These are phyloP conservation scores for Apostichopus leukothele DNA, from an alignment of 53 echinoderm and acorn worm genomes.

Conservation along the genomic window DNA sequence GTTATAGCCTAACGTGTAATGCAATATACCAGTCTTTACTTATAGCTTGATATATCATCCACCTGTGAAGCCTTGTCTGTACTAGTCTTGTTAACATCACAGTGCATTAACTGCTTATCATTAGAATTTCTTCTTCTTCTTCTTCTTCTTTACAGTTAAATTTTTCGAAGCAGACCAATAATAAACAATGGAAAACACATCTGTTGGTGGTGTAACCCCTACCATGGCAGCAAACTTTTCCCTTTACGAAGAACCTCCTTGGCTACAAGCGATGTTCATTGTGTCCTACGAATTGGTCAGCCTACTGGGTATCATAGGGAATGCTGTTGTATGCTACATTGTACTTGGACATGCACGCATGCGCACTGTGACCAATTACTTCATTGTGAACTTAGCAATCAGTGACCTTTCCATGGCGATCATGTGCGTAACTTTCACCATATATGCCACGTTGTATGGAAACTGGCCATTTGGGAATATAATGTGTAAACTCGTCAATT, in stretches of 20 bases:
- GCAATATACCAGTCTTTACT: too few relatives aligned
- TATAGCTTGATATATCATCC: too few relatives aligned
- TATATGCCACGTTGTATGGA: constrained; percentile 82
- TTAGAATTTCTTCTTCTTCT: background rate
- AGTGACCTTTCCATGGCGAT: constrained; percentile 88
- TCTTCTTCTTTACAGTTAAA: background rate
- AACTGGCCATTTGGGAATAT: constrained; percentile 84
- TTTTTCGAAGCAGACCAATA: background rate
- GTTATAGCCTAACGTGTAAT: too few relatives aligned
- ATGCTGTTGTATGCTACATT: constrained; percentile 87
- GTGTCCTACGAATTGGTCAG: constrained; percentile 68
- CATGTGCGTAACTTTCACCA: constrained; percentile 83
- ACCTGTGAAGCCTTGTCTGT: too few relatives aligned
- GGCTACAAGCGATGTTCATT: constrained; percentile 82
- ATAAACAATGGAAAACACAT: background rate
- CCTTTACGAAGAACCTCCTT: constrained; percentile 59
- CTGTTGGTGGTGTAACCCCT: background rate
- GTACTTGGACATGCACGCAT: constrained; percentile 86
- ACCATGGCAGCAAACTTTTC: background rate
- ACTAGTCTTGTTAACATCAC: too few relatives aligned
- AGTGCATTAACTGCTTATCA: too few relatives aligned
- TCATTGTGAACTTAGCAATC: constrained; percentile 88
- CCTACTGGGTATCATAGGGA: constrained; percentile 76
- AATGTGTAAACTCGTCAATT: constrained; percentile 83
- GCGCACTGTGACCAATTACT: constrained; percentile 98